Evolutionary conservation across 2,797 vertebrate species (phyloP).

Genomic region (Manis pentadactyla): DNA sequence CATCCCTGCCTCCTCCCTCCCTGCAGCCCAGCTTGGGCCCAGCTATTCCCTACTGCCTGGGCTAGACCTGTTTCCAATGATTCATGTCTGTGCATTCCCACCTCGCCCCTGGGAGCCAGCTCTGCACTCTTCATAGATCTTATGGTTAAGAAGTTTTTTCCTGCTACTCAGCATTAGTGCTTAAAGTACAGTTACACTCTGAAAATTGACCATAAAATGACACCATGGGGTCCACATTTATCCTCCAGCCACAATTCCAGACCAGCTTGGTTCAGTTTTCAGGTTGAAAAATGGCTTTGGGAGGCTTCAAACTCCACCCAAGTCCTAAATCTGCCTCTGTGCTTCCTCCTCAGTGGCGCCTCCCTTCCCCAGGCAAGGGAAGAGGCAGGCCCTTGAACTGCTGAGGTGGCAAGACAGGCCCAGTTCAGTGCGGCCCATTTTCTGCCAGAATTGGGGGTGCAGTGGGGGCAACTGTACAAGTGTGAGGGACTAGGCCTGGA

Average conservation of each 20-base stretch:
- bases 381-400: constrained; percentile 3
- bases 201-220: constrained; percentile 84
- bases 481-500: neutral
- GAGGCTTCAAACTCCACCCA: constrained; percentile 75
- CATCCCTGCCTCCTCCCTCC: neutral
- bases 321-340: constrained; percentile 74
- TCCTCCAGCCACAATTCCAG: constrained; percentile 81
- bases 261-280: constrained; percentile 79
- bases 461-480: neutral
- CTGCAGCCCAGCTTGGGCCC: constrained; percentile 7
- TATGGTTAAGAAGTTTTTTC: constrained; percentile 81
- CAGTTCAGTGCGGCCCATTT: neutral
- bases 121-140: constrained; percentile 80
- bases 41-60: constrained; percentile 58
- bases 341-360: constrained; percentile 28
- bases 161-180: constrained; percentile 83
- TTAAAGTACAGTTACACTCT: constrained; percentile 83
- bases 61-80: constrained; percentile 76
- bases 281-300: constrained; percentile 80
- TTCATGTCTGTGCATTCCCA: constrained; percentile 78
- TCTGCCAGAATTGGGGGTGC: neutral
- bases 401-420: constrained; percentile 7
- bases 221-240: constrained; percentile 81
- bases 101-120: constrained; percentile 75
- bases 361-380: neutral